A percentile compares a stretch with the other conserved stretches of the same genome.
Evolutionary conservation across 2,113 vertebrate species (phyloP).

Genomic region (Herpetotheres cachinnans): DNA sequence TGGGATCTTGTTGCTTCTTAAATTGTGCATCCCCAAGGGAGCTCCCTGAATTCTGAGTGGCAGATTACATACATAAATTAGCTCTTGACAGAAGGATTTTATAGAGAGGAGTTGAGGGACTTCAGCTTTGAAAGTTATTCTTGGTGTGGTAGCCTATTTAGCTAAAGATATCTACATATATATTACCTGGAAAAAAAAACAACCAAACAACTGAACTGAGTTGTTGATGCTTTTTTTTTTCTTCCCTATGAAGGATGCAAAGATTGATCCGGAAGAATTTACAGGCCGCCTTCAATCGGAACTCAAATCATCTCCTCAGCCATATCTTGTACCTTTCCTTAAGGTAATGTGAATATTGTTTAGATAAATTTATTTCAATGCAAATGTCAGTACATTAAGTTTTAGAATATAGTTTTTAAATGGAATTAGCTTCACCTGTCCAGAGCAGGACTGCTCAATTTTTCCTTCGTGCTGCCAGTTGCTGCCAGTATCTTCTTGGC

Average conservation of each 20-base stretch:
- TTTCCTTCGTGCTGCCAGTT: background rate
- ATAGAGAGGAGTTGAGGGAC: background rate
- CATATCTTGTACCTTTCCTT: slow-evolving; percentile 89
- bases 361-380: background rate
- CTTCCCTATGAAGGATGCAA: slow-evolving; percentile 77
- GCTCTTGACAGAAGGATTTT: background rate
- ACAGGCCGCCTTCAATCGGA: slow-evolving; percentile 85
- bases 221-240: background rate
- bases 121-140: background rate
- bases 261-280: slow-evolving; percentile 89
- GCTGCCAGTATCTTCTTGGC: background rate
- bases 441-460: background rate
- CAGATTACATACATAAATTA: background rate
- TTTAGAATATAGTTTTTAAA: background rate
- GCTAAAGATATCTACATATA: background rate
- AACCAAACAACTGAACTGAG: background rate
- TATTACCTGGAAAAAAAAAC: background rate
- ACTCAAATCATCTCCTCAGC: slow-evolving; percentile 89
- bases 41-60: background rate
- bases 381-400: background rate
- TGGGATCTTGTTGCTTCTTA: background rate
- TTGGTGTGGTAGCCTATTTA: background rate
- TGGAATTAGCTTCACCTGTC: background rate
- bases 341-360: slow-evolving; percentile 72
- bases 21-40: background rate